Base-by-base conservation (phyloP, 2,113 vertebrate species). In the Beaufortia kweichowensis region DNA sequence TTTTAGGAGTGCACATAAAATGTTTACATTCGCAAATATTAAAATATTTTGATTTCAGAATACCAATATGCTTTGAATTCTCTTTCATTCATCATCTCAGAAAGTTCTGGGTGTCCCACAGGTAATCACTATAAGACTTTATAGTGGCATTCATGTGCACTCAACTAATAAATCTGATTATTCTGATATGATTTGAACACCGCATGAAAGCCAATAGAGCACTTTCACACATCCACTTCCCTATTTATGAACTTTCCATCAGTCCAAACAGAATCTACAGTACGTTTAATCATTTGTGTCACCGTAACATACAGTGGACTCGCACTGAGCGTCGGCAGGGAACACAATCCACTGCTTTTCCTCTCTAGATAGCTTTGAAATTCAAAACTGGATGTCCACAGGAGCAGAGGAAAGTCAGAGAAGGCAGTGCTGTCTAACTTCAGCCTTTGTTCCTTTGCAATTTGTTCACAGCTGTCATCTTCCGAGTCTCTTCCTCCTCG, bases 321-420 rank as follows among this genome's bases (percentile, higher is more conserved):
- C 39, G 2, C 2, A 59, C 8, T 24, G 21, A 28, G 24, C 50
- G 59, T 46, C 76, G 50, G 65, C 35, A 60, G 76, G 65, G 67
- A 61, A 69, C 65, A 60, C 29, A 59, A 61, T 19, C 39, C 14
- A 46, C 28, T 26, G 21, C 68, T 72, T 41, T 39, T 46, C 59
- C 63, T 66, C 69, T 43, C 24, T 43, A 78, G 62, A 78, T 67
- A 55, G 66, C 69, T 80, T 75, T 80, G 79, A 76, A 80, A 80
- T 76, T 64, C 35, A 64, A 68, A 80, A 80, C 46, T 70, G 59
- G 28, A 76, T 57, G 59, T 63, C 73, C 61, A 68, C 57, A 59
- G 61, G 61, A 77, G 61, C 17, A 74, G 41, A 39, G 28, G 29
- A 56, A 75, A 74, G 41, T 23, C 59, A 31, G 69, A 74, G 31